Conservation (phyloP, 2,797 vertebrate species). For the Diceros bicornis region DNA sequence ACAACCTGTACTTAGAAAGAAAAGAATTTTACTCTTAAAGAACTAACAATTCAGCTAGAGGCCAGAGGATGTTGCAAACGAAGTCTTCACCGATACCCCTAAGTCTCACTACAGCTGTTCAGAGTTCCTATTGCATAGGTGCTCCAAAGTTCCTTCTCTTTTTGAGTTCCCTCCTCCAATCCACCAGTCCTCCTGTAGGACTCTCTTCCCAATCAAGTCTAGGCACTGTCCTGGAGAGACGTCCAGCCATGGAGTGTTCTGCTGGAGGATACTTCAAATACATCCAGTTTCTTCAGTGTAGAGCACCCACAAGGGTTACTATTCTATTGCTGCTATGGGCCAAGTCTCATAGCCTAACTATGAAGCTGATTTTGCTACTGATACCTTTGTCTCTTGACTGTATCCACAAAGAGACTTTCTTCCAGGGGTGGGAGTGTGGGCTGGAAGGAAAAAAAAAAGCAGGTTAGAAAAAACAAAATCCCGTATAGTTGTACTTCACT, state of each 20-base stretch:
- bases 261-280: not conserved
- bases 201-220: not conserved
- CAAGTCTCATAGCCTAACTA: not conserved
- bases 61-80: not conserved
- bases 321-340: too few relatives aligned
- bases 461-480: not conserved
- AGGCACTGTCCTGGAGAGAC: not conserved
- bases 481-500: not conserved
- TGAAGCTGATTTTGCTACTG: not conserved
- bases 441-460: not conserved
- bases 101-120: not conserved
- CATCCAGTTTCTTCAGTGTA: not conserved
- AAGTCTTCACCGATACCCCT: not conserved
- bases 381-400: not conserved
- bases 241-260: not conserved
- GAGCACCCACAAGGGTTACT: not conserved
- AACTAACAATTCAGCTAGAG: not conserved
- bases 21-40: not conserved
- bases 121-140: not conserved
- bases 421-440: not conserved
- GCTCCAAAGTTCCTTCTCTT: not conserved
- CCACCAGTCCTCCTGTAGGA: not conserved
- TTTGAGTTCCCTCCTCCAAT: not conserved
- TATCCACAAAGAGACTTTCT: not conserved
- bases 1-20: constrained; percentile 11